Evolutionary conservation across 2,797 vertebrate species (phyloP).

Genomic region (Anableps anableps): DNA sequence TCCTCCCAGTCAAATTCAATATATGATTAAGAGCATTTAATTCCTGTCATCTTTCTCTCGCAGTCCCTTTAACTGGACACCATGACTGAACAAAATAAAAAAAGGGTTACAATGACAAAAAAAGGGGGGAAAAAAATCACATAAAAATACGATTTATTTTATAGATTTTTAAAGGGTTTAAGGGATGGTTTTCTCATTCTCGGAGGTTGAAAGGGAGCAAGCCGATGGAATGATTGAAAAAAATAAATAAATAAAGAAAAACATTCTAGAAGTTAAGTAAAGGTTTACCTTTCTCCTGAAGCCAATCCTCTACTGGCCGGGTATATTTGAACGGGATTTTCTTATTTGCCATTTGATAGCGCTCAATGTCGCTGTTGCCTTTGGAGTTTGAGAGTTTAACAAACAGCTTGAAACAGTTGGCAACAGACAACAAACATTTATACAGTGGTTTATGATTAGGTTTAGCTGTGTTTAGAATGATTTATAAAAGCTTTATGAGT

Average conservation of each 20-base stretch:
- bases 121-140: constrained; percentile 44
- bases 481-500: constrained; percentile 78
- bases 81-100: constrained; percentile 87
- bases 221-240: constrained; percentile 79
- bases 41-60: constrained; percentile 12
- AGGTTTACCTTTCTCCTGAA: constrained; percentile 99
- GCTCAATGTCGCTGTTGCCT: constrained; percentile 99
- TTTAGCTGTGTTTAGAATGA: constrained; percentile 82
- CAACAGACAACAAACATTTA: constrained; percentile 85
- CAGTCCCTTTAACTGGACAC: constrained; percentile 97
- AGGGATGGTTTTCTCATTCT: constrained; percentile 64
- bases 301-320: constrained; percentile 98
- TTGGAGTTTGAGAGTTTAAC: constrained; percentile 96
- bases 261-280: constrained; percentile 87
- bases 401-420: constrained; percentile 96
- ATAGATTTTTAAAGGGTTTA: constrained; percentile 71
- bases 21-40: constrained; percentile 24
- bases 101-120: constrained; percentile 82
- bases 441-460: constrained; percentile 79
- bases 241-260: constrained; percentile 54
- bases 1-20: constrained; percentile 28
- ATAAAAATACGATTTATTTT: constrained; percentile 53
- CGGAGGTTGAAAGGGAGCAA: constrained; percentile 75
- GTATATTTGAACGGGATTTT: constrained; percentile 99
- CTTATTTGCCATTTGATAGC: constrained; percentile 99